Percentiles rank a stretch among this genome's conserved stretches.
phyloP scores from a whole-genome alignment of 2,888 invertebrate genomes.

The Brachynemurus nebulosus region DNA sequence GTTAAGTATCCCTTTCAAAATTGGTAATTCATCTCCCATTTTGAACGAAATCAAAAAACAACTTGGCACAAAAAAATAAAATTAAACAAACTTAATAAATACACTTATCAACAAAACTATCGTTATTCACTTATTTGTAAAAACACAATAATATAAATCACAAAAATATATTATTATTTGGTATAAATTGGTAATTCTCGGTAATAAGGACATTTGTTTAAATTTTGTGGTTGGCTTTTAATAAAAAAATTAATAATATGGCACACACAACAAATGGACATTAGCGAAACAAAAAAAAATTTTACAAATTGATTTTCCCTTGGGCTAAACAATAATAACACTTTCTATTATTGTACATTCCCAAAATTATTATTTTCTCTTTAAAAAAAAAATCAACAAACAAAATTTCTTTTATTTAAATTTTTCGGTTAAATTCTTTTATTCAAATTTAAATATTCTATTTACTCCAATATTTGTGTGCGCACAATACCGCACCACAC shows the following conservation, averaged over 20 bases:
- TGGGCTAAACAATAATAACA: too few relatives aligned
- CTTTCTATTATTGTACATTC: too few relatives aligned
- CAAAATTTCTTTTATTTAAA: too few relatives aligned
- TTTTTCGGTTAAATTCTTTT: too few relatives aligned
- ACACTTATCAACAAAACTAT: neutral
- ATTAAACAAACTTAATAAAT: neutral
- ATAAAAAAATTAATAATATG: neutral
- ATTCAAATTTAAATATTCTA: too few relatives aligned
- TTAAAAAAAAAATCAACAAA: too few relatives aligned
- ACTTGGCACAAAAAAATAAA: neutral
- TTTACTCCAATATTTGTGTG: neutral
- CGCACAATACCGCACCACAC: slow-evolving; percentile 3
- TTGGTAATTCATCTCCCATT: slow-evolving; percentile 84
- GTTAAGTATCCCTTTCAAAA: slow-evolving; percentile 80
- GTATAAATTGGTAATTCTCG: neutral
- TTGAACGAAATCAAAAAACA: slow-evolving; percentile 26
- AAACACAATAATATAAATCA: neutral
- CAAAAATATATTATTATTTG: slow-evolving; percentile 1
- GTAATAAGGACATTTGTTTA: neutral
- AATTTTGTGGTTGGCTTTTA: neutral
- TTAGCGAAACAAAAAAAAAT: neutral
- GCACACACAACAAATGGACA: neutral
- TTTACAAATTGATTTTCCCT: too few relatives aligned
- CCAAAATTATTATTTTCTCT: too few relatives aligned
- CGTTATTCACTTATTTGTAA: neutral